Conservation (phyloP, 1,140 invertebrate genomes). For the Pseudachorutes palmiensis region DNA sequence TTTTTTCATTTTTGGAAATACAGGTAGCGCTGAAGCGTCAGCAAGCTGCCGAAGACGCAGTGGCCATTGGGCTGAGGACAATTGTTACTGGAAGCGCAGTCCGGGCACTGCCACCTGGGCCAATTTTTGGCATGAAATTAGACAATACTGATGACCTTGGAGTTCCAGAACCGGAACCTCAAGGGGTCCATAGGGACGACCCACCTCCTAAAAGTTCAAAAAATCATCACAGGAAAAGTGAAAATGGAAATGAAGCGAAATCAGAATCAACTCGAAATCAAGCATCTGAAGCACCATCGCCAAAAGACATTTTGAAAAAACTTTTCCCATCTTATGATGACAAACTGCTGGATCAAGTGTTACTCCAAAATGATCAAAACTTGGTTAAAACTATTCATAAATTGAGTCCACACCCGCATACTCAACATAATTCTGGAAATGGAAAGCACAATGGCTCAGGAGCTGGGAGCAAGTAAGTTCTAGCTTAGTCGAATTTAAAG, state of each 20-base stretch:
- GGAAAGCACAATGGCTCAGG: background rate
- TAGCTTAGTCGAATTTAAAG: background rate
- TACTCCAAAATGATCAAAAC: constrained; percentile 37
- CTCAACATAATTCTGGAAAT: background rate
- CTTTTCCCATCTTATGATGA: constrained; percentile 36
- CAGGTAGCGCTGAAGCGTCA: constrained; percentile 94
- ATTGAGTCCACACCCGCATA: constrained; percentile 24
- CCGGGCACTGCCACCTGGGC: constrained; percentile 75
- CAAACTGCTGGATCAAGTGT: constrained; percentile 29
- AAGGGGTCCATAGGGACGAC: background rate
- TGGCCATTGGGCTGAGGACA: constrained; percentile 83
- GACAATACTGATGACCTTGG: constrained; percentile 40
- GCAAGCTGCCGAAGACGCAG: constrained; percentile 94
- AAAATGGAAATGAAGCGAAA: constrained; percentile 3
- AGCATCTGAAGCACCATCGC: constrained; percentile 14
- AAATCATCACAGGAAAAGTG: background rate
- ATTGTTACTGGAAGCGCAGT: constrained; percentile 74
- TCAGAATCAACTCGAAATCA: background rate
- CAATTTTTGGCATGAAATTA: constrained; percentile 64
- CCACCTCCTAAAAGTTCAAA: constrained; percentile 4
- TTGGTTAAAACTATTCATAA: constrained; percentile 38
- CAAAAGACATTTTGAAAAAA: constrained; percentile 35
- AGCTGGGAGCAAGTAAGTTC: constrained; percentile 23
- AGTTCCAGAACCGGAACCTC: background rate
- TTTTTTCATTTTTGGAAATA: constrained; percentile 18